Evolutionary conservation across 2,888 invertebrate species (phyloP).

Genomic region (Drosophila phalerata): DNA sequence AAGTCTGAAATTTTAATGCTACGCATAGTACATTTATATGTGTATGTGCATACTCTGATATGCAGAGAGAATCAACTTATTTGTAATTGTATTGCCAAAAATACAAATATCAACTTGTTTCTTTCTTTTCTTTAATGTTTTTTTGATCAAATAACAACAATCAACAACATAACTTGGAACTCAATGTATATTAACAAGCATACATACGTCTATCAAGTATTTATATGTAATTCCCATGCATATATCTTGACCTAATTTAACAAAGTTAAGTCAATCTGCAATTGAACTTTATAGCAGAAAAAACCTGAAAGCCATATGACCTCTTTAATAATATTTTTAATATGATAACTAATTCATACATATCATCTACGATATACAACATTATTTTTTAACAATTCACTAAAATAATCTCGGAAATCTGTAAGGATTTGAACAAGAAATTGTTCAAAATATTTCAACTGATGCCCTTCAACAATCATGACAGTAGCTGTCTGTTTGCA

Average conservation of each 20-base stretch:
- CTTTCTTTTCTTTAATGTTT: background rate
- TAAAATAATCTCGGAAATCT: background rate
- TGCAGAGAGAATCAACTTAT: constrained; percentile 9
- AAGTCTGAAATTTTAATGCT: constrained; percentile 17
- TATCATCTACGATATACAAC: no score
- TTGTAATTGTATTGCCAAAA: constrained; percentile 35
- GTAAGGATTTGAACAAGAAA: background rate
- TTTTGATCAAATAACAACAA: constrained; percentile 4
- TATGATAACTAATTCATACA: no score
- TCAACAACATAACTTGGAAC: constrained; percentile 1
- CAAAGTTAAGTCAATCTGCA: background rate
- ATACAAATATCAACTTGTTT: constrained; percentile 15
- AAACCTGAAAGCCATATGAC: no score
- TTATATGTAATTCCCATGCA: background rate
- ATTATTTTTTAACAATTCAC: no score
- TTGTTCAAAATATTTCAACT: constrained; percentile 2
- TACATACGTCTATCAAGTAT: background rate
- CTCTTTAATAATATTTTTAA: no score
- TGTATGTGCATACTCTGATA: constrained; percentile 4
- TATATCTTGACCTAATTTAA: constrained; percentile 3
- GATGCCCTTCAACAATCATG: constrained; percentile 25
- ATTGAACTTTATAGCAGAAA: no score
- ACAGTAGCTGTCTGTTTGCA: constrained; percentile 15
- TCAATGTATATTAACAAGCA: constrained; percentile 5
- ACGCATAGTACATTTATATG: constrained; percentile 9